Percentiles rank a stretch among this genome's conserved stretches.
These are phyloP conservation scores for Monarcha castaneiventris DNA, from an alignment of 2,113 vertebrate species.

Conservation along the genomic window DNA sequence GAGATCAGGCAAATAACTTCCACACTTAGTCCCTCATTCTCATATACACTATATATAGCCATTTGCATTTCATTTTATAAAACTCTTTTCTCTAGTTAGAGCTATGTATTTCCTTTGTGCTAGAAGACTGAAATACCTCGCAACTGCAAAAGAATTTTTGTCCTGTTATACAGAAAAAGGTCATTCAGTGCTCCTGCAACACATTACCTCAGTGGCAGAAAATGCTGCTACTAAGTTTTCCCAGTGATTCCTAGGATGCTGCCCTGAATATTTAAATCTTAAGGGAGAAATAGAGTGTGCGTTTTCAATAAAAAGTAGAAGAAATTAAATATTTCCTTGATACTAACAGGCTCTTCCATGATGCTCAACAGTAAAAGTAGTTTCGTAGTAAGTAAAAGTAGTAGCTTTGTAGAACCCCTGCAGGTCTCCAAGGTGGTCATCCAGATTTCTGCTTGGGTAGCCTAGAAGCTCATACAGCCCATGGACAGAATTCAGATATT, in stretches of 20 bases:
- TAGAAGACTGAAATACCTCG: not conserved
- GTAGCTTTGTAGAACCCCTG: not conserved
- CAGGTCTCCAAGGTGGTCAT: not conserved
- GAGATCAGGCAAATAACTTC: not conserved
- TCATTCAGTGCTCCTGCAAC: not conserved
- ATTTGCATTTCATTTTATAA: not conserved
- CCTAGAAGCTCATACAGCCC: not conserved
- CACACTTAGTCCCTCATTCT: not conserved
- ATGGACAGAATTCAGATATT: not conserved
- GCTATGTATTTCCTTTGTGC: not conserved
- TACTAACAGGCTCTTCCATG: not conserved
- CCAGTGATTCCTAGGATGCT: not conserved
- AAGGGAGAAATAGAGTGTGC: accelerated
- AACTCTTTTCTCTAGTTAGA: not conserved
- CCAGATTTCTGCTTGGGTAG: not conserved
- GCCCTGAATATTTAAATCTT: not conserved
- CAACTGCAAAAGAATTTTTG: not conserved
- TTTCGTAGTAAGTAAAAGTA: not conserved
- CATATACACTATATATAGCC: accelerated
- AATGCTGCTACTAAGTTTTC: not conserved
- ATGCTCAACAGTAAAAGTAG: not conserved
- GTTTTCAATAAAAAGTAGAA: not conserved
- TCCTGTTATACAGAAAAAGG: not conserved
- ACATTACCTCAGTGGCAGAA: not conserved
- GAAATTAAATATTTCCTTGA: not conserved